Percentiles rank a stretch among this genome's conserved stretches.
Conservation (phyloP, 2,797 vertebrate species). For the Sardinella longiceps region DNA sequence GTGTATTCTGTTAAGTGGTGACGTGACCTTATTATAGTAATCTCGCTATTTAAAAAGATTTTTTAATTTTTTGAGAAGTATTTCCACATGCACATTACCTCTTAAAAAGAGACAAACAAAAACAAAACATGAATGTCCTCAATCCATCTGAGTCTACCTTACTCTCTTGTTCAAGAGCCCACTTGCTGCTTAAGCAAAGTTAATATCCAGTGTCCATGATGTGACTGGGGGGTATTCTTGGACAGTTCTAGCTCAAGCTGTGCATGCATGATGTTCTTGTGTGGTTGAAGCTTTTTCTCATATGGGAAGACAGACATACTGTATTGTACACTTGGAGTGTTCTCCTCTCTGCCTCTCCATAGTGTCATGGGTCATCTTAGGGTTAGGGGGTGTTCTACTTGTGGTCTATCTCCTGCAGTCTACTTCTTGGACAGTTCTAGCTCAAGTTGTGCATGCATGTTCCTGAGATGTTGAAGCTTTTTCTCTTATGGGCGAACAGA, state of each 20-base stretch:
- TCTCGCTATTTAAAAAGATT: neutral
- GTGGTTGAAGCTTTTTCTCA: neutral
- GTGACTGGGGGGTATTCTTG: neutral
- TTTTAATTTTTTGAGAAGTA: neutral
- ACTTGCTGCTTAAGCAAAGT: neutral
- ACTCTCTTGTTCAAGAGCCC: neutral
- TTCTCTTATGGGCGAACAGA: too few relatives aligned
- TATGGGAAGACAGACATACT: neutral
- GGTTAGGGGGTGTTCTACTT: too few relatives aligned
- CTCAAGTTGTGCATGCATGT: neutral
- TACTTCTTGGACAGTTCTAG: neutral
- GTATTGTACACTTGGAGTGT: too few relatives aligned
- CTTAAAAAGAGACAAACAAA: neutral
- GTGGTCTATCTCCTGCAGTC: conserved; percentile 92
- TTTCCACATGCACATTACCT: neutral
- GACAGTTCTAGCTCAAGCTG: neutral
- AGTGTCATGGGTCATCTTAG: too few relatives aligned
- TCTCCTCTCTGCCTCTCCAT: too few relatives aligned
- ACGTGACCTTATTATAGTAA: neutral
- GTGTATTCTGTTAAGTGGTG: neutral
- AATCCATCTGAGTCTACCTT: neutral
- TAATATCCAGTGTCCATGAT: neutral
- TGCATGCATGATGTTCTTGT: neutral
- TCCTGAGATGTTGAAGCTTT: too few relatives aligned
- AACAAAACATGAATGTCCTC: neutral